These are phyloP conservation scores for Polyommatus iphigenia DNA, from an alignment of 2,888 invertebrate species.

Conservation along the genomic window DNA sequence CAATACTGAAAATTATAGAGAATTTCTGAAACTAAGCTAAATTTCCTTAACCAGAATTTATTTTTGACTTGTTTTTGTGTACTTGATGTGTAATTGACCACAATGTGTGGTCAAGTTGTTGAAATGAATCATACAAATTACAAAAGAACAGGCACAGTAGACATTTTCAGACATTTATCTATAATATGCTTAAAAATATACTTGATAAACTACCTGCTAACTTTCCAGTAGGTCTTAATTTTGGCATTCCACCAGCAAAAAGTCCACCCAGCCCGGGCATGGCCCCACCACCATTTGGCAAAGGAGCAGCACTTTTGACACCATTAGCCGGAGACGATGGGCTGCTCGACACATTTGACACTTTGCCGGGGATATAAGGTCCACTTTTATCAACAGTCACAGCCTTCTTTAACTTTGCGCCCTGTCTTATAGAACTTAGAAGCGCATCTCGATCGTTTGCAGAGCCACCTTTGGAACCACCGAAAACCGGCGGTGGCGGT, in stretches of 20 bases:
- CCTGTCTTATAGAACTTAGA: slow-evolving; percentile 90
- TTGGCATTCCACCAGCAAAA: slow-evolving; percentile 91
- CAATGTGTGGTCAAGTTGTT: too few species aligned
- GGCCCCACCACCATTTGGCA: slow-evolving; percentile 65
- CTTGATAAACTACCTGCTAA: slow-evolving; percentile 55
- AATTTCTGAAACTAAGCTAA: too few species aligned
- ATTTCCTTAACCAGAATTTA: too few species aligned
- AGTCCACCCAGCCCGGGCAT: slow-evolving; percentile 83
- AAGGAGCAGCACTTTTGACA: slow-evolving; percentile 55
- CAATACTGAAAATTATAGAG: too few species aligned
- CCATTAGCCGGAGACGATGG: slow-evolving; percentile 59
- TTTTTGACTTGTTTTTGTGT: too few species aligned
- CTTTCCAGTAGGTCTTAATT: slow-evolving; percentile 86
- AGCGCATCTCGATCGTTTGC: slow-evolving; percentile 85
- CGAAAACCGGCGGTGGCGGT: slow-evolving; percentile 76
- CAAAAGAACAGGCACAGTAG: neutral
- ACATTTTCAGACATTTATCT: too few species aligned
- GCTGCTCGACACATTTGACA: slow-evolving; percentile 54
- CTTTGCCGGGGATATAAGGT: slow-evolving; percentile 86
- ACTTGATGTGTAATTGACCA: too few species aligned
- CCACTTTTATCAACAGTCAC: slow-evolving; percentile 95
- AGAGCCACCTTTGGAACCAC: slow-evolving; percentile 68
- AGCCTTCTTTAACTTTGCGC: slow-evolving; percentile 89
- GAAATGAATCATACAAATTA: neutral
- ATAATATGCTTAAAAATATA: neutral